These are phyloP conservation scores for Microchrysa polita DNA, from an alignment of 2,888 invertebrate genomes.

Conservation along the genomic window DNA sequence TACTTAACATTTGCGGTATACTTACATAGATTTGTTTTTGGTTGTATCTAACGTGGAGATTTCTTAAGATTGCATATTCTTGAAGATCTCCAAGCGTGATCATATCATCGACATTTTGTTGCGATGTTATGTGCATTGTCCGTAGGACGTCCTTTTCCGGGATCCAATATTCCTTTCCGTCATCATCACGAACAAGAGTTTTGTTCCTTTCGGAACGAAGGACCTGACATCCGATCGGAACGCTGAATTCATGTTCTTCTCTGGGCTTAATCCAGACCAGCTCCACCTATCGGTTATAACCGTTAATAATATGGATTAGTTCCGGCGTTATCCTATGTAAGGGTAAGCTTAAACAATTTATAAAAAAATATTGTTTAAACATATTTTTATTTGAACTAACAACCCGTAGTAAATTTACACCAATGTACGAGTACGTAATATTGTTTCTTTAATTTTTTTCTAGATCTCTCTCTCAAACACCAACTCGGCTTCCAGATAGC, in stretches of 20 bases:
- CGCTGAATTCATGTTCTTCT: conserved; percentile 77
- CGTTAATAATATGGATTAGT: too few relatives aligned
- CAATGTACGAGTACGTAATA: too few relatives aligned
- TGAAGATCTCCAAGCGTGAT: conserved; percentile 93
- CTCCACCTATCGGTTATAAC: too few relatives aligned
- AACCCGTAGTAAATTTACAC: too few relatives aligned
- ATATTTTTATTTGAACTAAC: too few relatives aligned
- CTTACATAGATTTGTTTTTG: conserved; percentile 92
- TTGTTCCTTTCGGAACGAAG: conserved; percentile 78
- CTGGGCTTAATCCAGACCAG: conserved; percentile 89
- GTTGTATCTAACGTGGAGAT: conserved; percentile 88
- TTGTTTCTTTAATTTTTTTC: too few relatives aligned
- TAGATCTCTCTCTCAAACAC: too few relatives aligned
- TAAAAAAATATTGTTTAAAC: too few relatives aligned
- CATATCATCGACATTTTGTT: conserved; percentile 92
- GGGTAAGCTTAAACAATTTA: too few relatives aligned
- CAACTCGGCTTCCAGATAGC: too few relatives aligned
- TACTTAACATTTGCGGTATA: conserved; percentile 30
- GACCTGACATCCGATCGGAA: conserved; percentile 87
- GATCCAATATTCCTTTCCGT: conserved; percentile 76
- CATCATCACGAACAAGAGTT: conserved; percentile 84
- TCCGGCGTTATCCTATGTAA: too few relatives aligned
- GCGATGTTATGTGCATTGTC: conserved; percentile 81
- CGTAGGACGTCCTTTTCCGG: conserved; percentile 71
- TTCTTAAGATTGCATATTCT: conserved; percentile 92